These are phyloP conservation scores for Agelastica alni DNA, from an alignment of 2,888 invertebrate genomes.

Conservation along the genomic window DNA sequence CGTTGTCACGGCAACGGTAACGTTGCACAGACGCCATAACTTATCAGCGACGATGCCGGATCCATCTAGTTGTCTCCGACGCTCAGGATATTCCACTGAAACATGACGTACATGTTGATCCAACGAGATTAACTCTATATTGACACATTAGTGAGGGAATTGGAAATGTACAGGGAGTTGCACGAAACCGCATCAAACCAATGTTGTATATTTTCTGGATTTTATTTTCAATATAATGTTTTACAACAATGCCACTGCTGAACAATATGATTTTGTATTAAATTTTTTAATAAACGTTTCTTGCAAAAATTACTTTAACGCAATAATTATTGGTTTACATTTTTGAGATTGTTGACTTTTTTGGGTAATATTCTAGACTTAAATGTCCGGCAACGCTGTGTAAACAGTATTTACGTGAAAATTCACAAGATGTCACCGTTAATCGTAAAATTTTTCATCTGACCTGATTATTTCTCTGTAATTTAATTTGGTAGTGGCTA, in stretches of 20 bases:
- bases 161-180: too few relatives aligned
- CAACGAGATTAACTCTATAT: too few relatives aligned
- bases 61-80: slow-evolving; percentile 13
- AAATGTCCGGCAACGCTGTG: neutral
- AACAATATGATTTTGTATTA: too few relatives aligned
- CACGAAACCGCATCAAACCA: too few relatives aligned
- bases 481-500: neutral
- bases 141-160: too few relatives aligned
- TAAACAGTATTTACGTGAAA: neutral
- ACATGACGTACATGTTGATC: too few relatives aligned
- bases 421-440: slow-evolving; percentile 33
- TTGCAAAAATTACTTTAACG: too few relatives aligned
- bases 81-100: slow-evolving; percentile 27
- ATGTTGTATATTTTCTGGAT: neutral
- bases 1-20: slow-evolving; percentile 42
- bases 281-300: too few relatives aligned
- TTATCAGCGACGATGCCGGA: slow-evolving; percentile 25
- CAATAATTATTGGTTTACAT: too few relatives aligned
- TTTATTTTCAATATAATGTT: neutral
- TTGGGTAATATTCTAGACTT: too few relatives aligned
- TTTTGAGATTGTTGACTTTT: too few relatives aligned
- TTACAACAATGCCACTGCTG: too few relatives aligned
- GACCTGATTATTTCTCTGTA: slow-evolving; percentile 41
- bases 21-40: slow-evolving; percentile 44
- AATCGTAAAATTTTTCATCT: slow-evolving; percentile 36